These are phyloP conservation scores for Pelodytes ibericus DNA, from an alignment of 2,797 vertebrate genomes.

Conservation along the genomic window DNA sequence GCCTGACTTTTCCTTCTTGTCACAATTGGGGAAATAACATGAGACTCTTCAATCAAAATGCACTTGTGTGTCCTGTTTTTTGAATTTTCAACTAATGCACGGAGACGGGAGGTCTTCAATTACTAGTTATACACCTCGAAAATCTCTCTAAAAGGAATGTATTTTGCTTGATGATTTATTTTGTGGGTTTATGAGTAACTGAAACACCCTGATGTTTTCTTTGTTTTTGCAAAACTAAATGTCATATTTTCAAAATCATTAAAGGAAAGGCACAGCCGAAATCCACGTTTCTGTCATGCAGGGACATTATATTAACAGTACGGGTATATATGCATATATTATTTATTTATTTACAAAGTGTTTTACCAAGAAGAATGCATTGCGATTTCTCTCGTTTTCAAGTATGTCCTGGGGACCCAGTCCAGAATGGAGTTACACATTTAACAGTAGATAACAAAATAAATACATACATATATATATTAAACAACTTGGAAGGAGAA, in stretches of 20 bases:
- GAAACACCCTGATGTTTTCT: neutral
- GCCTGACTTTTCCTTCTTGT: slow-evolving; percentile 32
- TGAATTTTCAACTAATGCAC: slow-evolving; percentile 51
- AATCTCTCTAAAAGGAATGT: slow-evolving; percentile 34
- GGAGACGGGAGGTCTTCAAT: slow-evolving; percentile 39
- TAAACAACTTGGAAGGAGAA: too few species aligned
- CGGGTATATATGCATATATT: too few species aligned
- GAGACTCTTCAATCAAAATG: slow-evolving; percentile 52
- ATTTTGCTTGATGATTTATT: slow-evolving; percentile 37
- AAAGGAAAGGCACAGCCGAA: neutral
- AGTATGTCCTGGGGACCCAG: too few species aligned
- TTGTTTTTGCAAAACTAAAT: neutral
- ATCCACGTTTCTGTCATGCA: neutral
- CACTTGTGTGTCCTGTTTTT: slow-evolving; percentile 48
- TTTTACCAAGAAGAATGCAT: too few species aligned
- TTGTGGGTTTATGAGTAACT: slow-evolving; percentile 21
- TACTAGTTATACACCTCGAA: slow-evolving; percentile 24
- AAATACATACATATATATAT: too few species aligned
- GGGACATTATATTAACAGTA: too few species aligned
- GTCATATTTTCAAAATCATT: slow-evolving; percentile 12
- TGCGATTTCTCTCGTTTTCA: too few species aligned
- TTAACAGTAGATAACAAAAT: too few species aligned
- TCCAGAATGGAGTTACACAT: too few species aligned
- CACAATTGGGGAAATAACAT: slow-evolving; percentile 49
- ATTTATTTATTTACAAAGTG: too few species aligned